Evolutionary conservation across 1,140 invertebrate genomes (phyloP).

Genomic region (Geopemphigus sp.): DNA sequence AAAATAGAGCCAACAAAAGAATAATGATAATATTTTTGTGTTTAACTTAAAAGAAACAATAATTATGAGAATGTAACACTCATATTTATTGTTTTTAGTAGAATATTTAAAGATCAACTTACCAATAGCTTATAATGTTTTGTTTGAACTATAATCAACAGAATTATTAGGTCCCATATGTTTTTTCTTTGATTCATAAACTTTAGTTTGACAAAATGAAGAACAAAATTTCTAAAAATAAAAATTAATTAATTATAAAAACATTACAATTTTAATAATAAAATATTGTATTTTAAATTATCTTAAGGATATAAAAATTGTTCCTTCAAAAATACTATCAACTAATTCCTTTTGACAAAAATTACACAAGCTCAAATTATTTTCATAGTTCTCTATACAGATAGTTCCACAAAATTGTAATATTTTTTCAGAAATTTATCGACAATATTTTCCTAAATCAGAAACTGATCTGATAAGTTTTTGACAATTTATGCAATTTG

Average conservation of each 20-base stretch:
- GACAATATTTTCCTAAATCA: constrained; percentile 78
- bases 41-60: no score
- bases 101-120: background rate
- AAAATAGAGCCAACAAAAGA: no score
- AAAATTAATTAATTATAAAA: constrained; percentile 22
- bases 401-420: constrained; percentile 84
- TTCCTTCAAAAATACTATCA: constrained; percentile 54
- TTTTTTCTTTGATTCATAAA: constrained; percentile 36
- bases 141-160: background rate
- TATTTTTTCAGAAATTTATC: constrained; percentile 86
- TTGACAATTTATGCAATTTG: constrained; percentile 23
- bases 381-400: constrained; percentile 87
- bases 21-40: no score
- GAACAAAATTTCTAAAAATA: constrained; percentile 47
- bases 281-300: background rate
- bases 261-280: constrained; percentile 40
- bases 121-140: constrained; percentile 2
- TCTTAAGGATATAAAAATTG: no score
- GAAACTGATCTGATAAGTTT: background rate
- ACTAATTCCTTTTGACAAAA: constrained; percentile 91
- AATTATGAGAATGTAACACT: no score
- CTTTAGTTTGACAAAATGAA: constrained; percentile 42
- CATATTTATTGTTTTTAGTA: background rate
- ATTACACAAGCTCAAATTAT: constrained; percentile 84
- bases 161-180: constrained; percentile 6